Evolutionary conservation across 2,113 vertebrate species (phyloP), one percentile per base, ranked within the genome.

Genomic region (Anoura caudifer): DNA sequence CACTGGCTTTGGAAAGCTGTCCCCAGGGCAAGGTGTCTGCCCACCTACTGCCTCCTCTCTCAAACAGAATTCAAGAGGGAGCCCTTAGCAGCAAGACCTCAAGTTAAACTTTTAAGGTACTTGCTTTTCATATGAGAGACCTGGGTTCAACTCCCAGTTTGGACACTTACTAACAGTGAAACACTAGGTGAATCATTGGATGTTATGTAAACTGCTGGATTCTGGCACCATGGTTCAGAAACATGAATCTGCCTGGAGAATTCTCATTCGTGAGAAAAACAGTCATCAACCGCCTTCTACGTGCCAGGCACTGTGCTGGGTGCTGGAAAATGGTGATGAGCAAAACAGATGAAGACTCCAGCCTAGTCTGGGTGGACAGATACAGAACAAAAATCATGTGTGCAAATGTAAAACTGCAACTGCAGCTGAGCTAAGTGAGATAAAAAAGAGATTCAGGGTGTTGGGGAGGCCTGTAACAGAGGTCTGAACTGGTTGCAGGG

Each of bases 1-100:
- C 97, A 96, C 7, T 88, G 87, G 61, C 87, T 91, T 41, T 88
- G 82, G 94, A 92, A 38, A 26, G 54, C 22, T 82, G 33, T 3
- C 69, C 81, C 95, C 47, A 28, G 33, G 31, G 20, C 9, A 67
- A 67, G 72, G 20, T 15, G 24, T 59, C 61, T 69, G 31, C 22
- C 52, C 17, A 33, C 7, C 26, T 31, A 56, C 10, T 5, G n/a
- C 9, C 43, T 72, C 63, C 16, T 61, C 47, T 80, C 17, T 52
- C 5, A 8, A 81, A 83, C 0, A 41, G 31, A 93, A 75, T 75
- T 69, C 67, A 59, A 50, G 33, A 77, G 24, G 13, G 19, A 79
- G 45, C 4, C 17, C n/a, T 43, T 56, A 87, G 38, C 15, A 56
- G 8, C 11, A 41, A n/a, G 45, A 83, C 61, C 31, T 54, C 31